Evolutionary conservation across 2,888 invertebrate genomes (phyloP).

Genomic region (Lepidocyrtoides sp.): DNA sequence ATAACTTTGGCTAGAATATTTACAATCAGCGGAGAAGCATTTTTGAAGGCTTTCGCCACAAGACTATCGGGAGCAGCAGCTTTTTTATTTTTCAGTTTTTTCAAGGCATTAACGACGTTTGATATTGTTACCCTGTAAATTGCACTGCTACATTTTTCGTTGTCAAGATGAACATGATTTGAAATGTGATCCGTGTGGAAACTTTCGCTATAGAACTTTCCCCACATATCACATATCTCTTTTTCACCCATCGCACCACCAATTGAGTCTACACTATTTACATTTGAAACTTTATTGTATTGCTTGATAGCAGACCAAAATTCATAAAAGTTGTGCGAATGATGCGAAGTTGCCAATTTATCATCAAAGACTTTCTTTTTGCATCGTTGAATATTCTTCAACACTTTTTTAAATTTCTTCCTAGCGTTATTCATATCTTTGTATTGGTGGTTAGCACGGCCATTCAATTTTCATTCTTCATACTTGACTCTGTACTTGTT

Average conservation of each 20-base stretch:
- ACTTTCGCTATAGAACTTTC: neutral
- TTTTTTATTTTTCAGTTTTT: neutral
- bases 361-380: neutral
- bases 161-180: neutral
- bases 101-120: neutral
- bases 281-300: neutral
- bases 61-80: neutral
- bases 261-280: neutral
- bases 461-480: neutral
- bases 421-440: neutral
- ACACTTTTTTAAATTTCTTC: neutral
- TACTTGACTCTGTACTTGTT: neutral
- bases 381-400: neutral
- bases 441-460: neutral
- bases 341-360: neutral
- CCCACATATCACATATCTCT: constrained; percentile 40
- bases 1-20: neutral
- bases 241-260: neutral
- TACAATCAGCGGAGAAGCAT: neutral
- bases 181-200: neutral
- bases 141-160: neutral
- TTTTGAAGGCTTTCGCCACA: neutral
- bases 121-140: neutral
- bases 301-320: constrained; percentile 36
- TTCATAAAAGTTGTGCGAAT: neutral